Conservation (phyloP, 2,113 vertebrate genomes). For the Laticauda laticaudata region DNA sequence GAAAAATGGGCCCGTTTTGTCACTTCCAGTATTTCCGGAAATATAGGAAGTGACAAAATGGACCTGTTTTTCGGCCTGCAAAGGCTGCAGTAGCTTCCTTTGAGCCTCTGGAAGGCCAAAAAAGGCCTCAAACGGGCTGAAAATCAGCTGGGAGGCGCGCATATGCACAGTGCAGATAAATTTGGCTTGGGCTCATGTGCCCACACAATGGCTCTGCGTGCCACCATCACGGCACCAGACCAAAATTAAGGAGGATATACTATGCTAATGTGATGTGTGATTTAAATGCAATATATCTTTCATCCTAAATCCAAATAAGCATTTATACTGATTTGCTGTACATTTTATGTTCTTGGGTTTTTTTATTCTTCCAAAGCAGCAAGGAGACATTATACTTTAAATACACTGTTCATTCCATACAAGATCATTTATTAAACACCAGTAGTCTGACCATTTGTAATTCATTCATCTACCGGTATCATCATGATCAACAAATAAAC, state of each 20-base stretch:
- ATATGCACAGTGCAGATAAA: too few relatives aligned
- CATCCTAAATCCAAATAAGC: not conserved
- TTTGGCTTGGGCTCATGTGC: too few relatives aligned
- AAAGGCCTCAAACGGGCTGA: too few relatives aligned
- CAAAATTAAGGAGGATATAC: not conserved
- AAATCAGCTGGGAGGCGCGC: too few relatives aligned
- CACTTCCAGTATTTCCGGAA: too few relatives aligned
- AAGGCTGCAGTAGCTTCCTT: too few relatives aligned
- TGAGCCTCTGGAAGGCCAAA: too few relatives aligned
- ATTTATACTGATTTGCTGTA: not conserved
- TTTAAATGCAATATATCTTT: not conserved
- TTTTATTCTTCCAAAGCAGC: conserved; percentile 5
- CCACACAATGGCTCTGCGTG: too few relatives aligned
- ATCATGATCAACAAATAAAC: not conserved
- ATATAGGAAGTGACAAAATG: too few relatives aligned
- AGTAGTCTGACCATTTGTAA: not conserved
- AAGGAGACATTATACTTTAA: not conserved
- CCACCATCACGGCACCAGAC: not conserved
- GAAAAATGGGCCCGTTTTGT: too few relatives aligned
- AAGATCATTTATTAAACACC: not conserved
- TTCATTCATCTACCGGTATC: not conserved
- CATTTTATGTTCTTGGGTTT: not conserved
- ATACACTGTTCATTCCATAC: not conserved
- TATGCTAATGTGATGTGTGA: not conserved
- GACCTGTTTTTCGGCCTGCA: too few relatives aligned